These are phyloP conservation scores for Marisa cornuarietis DNA, from an alignment of 1,140 invertebrate species.

Conservation along the genomic window DNA sequence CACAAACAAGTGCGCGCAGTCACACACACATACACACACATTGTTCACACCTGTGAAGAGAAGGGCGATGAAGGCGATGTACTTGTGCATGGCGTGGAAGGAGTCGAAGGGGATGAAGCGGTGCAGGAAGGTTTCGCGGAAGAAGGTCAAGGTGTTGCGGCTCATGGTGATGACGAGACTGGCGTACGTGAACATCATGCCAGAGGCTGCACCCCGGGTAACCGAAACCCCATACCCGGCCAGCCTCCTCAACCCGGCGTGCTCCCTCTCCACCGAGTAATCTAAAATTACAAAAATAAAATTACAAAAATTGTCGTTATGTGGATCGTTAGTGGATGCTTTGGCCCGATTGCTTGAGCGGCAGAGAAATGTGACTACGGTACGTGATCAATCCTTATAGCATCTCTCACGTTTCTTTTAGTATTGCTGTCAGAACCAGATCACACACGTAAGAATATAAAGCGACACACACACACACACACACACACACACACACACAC, in stretches of 20 bases:
- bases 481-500: conserved; percentile 3
- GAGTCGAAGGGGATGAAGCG: conserved; percentile 98
- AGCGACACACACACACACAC: not conserved
- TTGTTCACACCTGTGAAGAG: conserved; percentile 76
- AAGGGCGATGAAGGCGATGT: conserved; percentile 92
- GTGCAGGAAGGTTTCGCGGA: conserved; percentile 93
- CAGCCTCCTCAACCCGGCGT: conserved; percentile 94
- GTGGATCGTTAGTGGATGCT: no score
- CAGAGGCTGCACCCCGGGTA: conserved; percentile 94
- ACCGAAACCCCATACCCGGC: conserved; percentile 99
- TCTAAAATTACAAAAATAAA: conserved; percentile 35
- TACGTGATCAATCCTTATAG: no score
- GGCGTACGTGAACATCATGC: conserved; percentile 95
- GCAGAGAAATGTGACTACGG: no score
- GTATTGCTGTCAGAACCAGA: no score
- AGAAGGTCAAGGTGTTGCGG: conserved; percentile 92
- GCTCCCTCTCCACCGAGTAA: conserved; percentile 75
- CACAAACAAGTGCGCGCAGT: not conserved
- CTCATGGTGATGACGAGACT: conserved; percentile 96
- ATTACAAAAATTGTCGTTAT: no score
- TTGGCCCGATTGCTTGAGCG: no score
- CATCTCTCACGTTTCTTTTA: no score
- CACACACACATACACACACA: not conserved
- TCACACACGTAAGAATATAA: no score
- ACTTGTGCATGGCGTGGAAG: conserved; percentile 98